phyloP scores from a whole-genome alignment of 1,140 invertebrate species.

The Sinonovacula constricta region DNA sequence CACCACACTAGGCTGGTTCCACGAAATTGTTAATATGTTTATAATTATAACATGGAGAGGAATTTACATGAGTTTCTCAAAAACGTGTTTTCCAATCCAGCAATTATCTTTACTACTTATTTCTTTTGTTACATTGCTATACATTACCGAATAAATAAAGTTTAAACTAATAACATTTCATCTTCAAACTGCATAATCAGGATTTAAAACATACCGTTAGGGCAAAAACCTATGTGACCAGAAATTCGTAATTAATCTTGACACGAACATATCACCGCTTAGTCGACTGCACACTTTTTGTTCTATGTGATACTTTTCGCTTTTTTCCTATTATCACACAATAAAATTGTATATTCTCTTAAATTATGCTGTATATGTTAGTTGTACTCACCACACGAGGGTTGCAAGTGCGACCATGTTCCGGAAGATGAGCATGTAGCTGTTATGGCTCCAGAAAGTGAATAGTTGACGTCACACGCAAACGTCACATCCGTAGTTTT shows the following conservation, averaged over 20 bases:
- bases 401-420: neutral
- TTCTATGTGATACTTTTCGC: neutral
- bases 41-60: too few relatives aligned
- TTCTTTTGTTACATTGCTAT: too few relatives aligned
- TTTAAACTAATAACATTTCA: too few relatives aligned
- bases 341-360: neutral
- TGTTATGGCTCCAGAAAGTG: neutral
- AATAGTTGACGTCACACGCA: conserved; percentile 6
- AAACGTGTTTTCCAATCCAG: too few relatives aligned
- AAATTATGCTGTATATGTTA: neutral
- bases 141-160: too few relatives aligned
- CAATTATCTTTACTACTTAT: too few relatives aligned
- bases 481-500: neutral
- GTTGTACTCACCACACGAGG: neutral
- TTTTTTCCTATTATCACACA: neutral
- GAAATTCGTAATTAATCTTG: neutral
- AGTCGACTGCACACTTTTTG: too few relatives aligned
- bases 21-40: too few relatives aligned
- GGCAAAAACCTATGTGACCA: neutral
- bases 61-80: too few relatives aligned
- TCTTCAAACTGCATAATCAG: too few relatives aligned
- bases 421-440: neutral
- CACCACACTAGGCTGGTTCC: too few relatives aligned
- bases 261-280: too few relatives aligned
- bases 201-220: neutral